phyloP scores from a whole-genome alignment of 2,797 vertebrate genomes.

The Apogon talboti region DNA sequence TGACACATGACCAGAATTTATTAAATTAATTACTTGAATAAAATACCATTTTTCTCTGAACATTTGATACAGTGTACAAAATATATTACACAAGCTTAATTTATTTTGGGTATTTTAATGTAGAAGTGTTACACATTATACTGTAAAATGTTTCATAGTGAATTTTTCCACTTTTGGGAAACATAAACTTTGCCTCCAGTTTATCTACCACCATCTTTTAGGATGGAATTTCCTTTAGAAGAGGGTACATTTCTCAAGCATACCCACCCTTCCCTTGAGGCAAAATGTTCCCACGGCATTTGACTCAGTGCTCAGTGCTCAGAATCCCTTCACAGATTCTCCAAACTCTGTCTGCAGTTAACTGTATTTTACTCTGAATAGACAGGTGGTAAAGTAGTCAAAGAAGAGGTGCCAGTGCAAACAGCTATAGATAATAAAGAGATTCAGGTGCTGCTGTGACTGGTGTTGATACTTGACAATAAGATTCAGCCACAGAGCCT shows the following conservation, averaged over 20 bases:
- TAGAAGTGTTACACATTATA: no score
- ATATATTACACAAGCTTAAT: no score
- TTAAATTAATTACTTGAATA: no score
- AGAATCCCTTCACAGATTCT: constrained; percentile 16
- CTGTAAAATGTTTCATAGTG: neutral
- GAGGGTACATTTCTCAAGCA: constrained; percentile 24
- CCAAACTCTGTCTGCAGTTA: constrained; percentile 6
- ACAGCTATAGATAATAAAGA: constrained; percentile 25
- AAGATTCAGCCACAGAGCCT: constrained; percentile 10
- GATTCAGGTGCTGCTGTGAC: constrained; percentile 28
- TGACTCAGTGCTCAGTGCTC: constrained; percentile 20
- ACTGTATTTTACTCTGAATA: constrained; percentile 20
- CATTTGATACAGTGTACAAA: no score
- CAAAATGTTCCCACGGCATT: constrained; percentile 59
- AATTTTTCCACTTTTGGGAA: neutral
- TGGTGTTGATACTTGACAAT: constrained; percentile 28
- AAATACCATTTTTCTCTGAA: no score
- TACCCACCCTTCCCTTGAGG: constrained; percentile 38
- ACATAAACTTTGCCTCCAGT: neutral
- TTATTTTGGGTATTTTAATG: no score
- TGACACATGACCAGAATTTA: no score
- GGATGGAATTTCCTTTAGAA: constrained; percentile 13
- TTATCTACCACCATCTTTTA: constrained; percentile 11
- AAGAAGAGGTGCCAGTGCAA: constrained; percentile 1
- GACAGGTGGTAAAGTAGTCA: constrained; percentile 21